Percentiles rank a stretch among this genome's conserved stretches.
Evolutionary conservation across 2,888 invertebrate genomes (phyloP).

Genomic region (Ischnura elegans): DNA sequence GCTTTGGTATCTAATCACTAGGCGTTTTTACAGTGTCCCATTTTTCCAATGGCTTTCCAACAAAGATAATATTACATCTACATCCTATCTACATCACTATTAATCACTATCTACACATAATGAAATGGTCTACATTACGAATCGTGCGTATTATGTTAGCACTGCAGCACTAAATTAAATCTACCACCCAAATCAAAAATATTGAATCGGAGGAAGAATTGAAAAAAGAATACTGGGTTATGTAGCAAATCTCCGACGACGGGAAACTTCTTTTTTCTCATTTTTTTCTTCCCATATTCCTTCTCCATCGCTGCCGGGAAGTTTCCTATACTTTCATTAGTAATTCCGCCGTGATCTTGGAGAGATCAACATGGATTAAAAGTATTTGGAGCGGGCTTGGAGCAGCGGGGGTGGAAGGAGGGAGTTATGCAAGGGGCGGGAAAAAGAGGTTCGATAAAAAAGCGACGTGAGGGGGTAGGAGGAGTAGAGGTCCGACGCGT

Average conservation of each 20-base stretch:
- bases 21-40: not conserved
- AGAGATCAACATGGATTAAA: slow-evolving; percentile 31
- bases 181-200: slow-evolving; percentile 10
- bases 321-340: slow-evolving; percentile 35
- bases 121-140: not conserved
- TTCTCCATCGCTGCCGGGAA: not conserved
- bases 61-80: not conserved
- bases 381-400: not conserved
- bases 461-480: not conserved
- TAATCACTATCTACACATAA: too few relatives aligned
- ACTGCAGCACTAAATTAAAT: not conserved
- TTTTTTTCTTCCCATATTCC: not conserved
- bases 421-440: not conserved
- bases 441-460: not conserved
- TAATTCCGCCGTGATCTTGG: slow-evolving; percentile 29
- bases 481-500: slow-evolving; percentile 32
- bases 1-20: not conserved
- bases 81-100: too few relatives aligned
- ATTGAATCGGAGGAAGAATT: not conserved
- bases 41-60: not conserved
- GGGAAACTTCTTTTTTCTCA: not conserved
- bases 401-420: not conserved
- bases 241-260: not conserved
- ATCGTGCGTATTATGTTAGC: not conserved
- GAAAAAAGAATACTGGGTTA: not conserved